phyloP scores from a whole-genome alignment of 2,113 vertebrate genomes.

The Malurus alboscapulatus region DNA sequence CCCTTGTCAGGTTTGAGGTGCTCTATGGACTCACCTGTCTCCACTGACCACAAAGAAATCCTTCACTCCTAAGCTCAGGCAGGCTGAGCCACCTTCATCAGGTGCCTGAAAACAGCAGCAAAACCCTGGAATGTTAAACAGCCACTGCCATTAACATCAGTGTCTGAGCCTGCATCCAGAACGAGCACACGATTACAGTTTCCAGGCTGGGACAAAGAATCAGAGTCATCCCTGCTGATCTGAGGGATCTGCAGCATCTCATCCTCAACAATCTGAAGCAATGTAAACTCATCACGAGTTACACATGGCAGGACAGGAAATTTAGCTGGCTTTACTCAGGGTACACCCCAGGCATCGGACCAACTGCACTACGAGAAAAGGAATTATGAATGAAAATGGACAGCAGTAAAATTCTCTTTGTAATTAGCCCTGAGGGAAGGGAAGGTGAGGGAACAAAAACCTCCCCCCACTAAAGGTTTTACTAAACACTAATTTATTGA shows the following conservation, averaged over 20 bases:
- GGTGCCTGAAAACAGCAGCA: neutral
- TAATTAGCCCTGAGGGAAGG: neutral
- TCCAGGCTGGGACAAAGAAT: neutral
- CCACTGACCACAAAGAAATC: neutral
- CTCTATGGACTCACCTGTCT: neutral
- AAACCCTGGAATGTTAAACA: neutral
- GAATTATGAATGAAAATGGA: neutral
- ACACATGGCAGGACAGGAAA: neutral
- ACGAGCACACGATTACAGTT: neutral
- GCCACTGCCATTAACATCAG: neutral
- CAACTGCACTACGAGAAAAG: neutral
- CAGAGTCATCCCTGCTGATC: neutral
- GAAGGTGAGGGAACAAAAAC: neutral
- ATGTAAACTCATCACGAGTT: neutral
- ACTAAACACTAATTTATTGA: neutral
- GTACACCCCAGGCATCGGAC: neutral
- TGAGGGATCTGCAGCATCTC: neutral
- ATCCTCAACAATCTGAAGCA: neutral
- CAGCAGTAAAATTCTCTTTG: neutral
- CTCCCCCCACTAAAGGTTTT: neutral
- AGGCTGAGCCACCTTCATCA: neutral
- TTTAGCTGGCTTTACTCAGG: neutral
- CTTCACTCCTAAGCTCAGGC: neutral
- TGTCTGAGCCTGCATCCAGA: neutral
- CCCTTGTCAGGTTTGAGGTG: neutral